Evolutionary conservation across 2,888 invertebrate species (phyloP).

Genomic region (Rhopalosiphum nymphaeae): DNA sequence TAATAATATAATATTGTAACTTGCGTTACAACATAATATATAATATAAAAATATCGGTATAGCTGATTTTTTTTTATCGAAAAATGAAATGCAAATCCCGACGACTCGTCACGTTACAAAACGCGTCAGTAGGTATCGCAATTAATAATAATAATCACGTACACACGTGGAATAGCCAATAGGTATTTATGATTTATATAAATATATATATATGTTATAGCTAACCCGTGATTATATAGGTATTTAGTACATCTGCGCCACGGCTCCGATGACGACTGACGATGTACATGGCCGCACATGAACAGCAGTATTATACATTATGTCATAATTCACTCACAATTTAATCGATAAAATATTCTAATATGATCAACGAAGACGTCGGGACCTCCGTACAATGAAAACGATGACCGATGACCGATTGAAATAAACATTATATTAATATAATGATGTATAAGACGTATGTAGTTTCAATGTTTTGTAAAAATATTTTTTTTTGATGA

Average conservation of each 20-base stretch:
- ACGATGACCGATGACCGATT: not conserved
- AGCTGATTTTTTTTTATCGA: not conserved
- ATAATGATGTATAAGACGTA: not conserved
- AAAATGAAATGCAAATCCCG: not conserved
- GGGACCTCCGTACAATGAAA: not conserved
- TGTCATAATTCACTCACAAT: not conserved
- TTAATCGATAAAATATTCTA: not conserved
- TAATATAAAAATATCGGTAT: not conserved
- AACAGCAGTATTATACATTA: not conserved
- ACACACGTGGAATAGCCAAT: not conserved
- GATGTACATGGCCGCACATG: not conserved
- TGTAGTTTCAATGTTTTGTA: not conserved
- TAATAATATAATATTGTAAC: not conserved
- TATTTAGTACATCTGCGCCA: not conserved
- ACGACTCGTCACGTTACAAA: not conserved
- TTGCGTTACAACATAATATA: not conserved
- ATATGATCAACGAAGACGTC: not conserved
- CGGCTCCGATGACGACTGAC: not conserved
- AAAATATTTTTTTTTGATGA: not conserved
- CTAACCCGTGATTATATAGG: not conserved
- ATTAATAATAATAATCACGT: conserved; percentile 13
- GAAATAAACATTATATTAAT: not conserved
- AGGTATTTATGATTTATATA: not conserved
- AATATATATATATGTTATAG: not conserved
- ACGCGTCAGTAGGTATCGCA: not conserved